phyloP scores from a whole-genome alignment of 2,797 vertebrate genomes.

The Darevskia mixta region DNA sequence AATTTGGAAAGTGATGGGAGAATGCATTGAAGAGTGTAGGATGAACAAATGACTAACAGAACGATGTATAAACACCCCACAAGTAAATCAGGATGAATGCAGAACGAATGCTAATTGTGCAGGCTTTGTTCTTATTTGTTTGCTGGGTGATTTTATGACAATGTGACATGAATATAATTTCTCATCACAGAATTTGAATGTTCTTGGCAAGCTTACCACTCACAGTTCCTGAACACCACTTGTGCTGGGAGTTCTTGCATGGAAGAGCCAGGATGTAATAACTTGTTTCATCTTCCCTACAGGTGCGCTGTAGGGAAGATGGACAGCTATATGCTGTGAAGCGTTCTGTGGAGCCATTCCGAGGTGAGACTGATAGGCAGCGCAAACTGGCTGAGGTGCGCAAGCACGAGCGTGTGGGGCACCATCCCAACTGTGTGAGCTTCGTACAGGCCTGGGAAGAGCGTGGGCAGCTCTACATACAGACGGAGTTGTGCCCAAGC shows the following conservation, averaged over 20 bases:
- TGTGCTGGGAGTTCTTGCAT: background rate
- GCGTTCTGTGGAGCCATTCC: constrained; percentile 87
- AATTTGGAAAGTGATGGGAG: too few species aligned
- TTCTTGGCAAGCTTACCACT: background rate
- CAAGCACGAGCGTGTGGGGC: constrained; percentile 87
- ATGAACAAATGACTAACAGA: too few species aligned
- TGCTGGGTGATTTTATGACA: background rate
- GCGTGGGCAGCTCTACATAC: constrained; percentile 88
- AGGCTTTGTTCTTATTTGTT: background rate
- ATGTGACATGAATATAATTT: background rate
- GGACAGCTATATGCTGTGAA: constrained; percentile 88
- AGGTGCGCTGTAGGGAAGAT: constrained; percentile 87
- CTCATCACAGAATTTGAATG: background rate
- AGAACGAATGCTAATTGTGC: background rate
- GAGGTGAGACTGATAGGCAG: constrained; percentile 85
- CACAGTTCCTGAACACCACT: background rate
- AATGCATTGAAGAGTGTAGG: too few species aligned
- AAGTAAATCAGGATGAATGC: background rate
- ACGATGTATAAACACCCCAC: too few species aligned
- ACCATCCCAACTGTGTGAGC: constrained; percentile 86
- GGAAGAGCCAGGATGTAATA: background rate
- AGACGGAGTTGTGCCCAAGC: constrained; percentile 89
- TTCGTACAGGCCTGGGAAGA: constrained; percentile 92
- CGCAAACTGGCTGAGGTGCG: constrained; percentile 86
- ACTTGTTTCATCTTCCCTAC: constrained; percentile 3